phyloP scores from a whole-genome alignment of 2,888 invertebrate genomes.

The Rhodophaea formosa region DNA sequence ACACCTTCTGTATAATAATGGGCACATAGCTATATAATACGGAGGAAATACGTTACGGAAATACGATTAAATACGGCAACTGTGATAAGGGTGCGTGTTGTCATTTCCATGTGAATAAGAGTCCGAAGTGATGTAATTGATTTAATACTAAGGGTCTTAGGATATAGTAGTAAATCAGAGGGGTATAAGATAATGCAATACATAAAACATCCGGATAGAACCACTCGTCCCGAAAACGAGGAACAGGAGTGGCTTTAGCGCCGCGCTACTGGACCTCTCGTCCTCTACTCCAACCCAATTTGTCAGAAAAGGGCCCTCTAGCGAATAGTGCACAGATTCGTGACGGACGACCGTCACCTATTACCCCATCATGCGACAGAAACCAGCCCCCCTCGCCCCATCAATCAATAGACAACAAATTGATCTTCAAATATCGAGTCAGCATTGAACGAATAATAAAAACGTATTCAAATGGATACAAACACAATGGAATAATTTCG shows the following conservation, averaged over 20 bases:
- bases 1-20: too few species aligned
- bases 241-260: constrained; percentile 16
- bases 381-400: constrained; percentile 12
- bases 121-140: too few species aligned
- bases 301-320: constrained; percentile 45
- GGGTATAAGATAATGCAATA: neutral
- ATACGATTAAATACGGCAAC: too few species aligned
- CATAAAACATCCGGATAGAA: neutral
- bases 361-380: neutral
- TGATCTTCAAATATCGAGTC: constrained; percentile 1
- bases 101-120: too few species aligned
- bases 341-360: constrained; percentile 38
- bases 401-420: neutral
- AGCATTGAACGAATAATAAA: constrained; percentile 18
- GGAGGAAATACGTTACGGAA: too few species aligned
- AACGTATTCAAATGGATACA: constrained; percentile 22
- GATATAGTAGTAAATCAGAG: neutral
- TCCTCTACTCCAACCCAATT: constrained; percentile 54
- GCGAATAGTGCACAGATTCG: constrained; percentile 53
- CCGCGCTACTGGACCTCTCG: constrained; percentile 43
- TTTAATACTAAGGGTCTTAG: too few species aligned
- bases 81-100: too few species aligned
- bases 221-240: neutral
- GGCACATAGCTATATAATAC: too few species aligned
- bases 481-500: constrained; percentile 24